Percentiles rank a stretch among this genome's conserved stretches.
phyloP scores from a whole-genome alignment of 2,888 invertebrate genomes.

The Callosobruchus maculatus region DNA sequence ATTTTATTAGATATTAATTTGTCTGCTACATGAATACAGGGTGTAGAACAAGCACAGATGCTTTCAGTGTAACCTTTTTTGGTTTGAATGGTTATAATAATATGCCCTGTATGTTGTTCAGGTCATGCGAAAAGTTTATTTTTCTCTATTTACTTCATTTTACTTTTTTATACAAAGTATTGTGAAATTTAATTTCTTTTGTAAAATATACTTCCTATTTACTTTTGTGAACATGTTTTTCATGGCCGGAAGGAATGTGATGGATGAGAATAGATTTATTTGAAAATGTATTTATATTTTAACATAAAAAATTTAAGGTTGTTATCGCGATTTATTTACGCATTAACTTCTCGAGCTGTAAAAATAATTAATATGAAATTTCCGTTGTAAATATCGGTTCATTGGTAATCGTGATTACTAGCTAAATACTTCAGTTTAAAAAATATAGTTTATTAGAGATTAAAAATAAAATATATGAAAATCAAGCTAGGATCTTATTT shows the following conservation, averaged over 20 bases:
- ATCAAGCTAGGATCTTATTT: not conserved
- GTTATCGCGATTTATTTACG: constrained; percentile 14
- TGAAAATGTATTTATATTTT: not conserved
- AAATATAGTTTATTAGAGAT: constrained; percentile 30
- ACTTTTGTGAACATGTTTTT: not conserved
- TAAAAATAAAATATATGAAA: constrained; percentile 16
- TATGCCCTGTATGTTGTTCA: constrained; percentile 9
- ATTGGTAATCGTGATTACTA: constrained; percentile 24
- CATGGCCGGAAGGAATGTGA: not conserved
- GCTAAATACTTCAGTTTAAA: constrained; percentile 23
- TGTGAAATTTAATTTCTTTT: not conserved
- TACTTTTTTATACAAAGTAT: not conserved
- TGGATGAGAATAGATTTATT: not conserved
- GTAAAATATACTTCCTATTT: not conserved
- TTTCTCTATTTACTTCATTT: not conserved
- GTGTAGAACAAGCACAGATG: constrained; percentile 7
- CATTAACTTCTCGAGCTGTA: not conserved
- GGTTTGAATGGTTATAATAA: not conserved
- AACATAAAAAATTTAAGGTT: constrained; percentile 11
- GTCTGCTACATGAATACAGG: constrained; percentile 8
- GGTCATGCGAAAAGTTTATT: constrained; percentile 4
- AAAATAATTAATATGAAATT: constrained; percentile 12
- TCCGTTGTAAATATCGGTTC: constrained; percentile 26
- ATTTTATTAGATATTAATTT: constrained; percentile 14
- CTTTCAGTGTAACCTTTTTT: not conserved